Evolutionary conservation across 2,888 invertebrate genomes (phyloP).

Genomic region (Drosophila acutilabella): DNA sequence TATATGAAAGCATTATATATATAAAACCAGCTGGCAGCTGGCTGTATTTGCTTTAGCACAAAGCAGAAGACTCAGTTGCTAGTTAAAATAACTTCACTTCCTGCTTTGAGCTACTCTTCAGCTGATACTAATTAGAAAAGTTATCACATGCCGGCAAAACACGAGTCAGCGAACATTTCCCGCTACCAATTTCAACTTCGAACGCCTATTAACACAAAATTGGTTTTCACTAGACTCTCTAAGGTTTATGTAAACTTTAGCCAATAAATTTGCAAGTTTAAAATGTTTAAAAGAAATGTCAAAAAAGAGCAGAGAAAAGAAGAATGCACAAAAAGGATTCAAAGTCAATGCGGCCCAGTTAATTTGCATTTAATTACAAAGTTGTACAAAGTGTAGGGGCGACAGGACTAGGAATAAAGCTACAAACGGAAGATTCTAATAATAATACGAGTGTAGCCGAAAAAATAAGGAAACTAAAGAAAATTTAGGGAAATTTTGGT

Average conservation of each 20-base stretch:
- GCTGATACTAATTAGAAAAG: slow-evolving; percentile 73
- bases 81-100: slow-evolving; percentile 13
- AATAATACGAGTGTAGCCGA: too few relatives aligned
- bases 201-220: slow-evolving; percentile 62
- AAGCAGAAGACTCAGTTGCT: slow-evolving; percentile 18
- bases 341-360: slow-evolving; percentile 67
- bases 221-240: slow-evolving; percentile 65
- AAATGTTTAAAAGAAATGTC: slow-evolving; percentile 45
- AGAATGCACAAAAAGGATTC: slow-evolving; percentile 29
- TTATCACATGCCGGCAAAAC: slow-evolving; percentile 52
- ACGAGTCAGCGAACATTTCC: slow-evolving; percentile 18
- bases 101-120: slow-evolving; percentile 11
- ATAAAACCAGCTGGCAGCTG: slow-evolving; percentile 22
- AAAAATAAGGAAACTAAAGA: neutral
- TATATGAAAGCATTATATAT: slow-evolving; percentile 40
- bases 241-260: slow-evolving; percentile 60
- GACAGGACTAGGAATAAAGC: neutral
- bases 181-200: slow-evolving; percentile 17
- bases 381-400: slow-evolving; percentile 42
- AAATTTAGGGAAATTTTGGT: neutral
- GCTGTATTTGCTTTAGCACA: slow-evolving; percentile 3
- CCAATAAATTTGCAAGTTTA: slow-evolving; percentile 60
- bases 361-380: slow-evolving; percentile 79
- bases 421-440: neutral
- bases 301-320: slow-evolving; percentile 5